Percentiles rank a stretch among this genome's conserved stretches.
phyloP scores from a whole-genome alignment of 2,113 vertebrate genomes.

The Ibidorhyncha struthersii region DNA sequence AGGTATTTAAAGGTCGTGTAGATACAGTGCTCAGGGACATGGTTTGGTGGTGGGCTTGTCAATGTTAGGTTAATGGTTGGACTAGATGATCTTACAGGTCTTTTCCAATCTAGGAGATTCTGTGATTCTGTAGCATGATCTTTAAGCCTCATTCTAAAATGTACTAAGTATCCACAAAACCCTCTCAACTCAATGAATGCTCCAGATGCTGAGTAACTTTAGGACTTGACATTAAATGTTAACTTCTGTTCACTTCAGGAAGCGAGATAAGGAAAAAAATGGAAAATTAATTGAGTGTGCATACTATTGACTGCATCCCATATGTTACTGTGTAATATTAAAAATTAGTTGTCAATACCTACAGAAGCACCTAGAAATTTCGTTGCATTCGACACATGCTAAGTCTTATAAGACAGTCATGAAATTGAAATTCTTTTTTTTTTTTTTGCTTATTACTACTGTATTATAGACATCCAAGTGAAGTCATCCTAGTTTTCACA shows the following conservation, averaged over 20 bases:
- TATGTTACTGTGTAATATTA: neutral
- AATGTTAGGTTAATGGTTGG: too few relatives aligned
- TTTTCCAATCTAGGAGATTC: too few relatives aligned
- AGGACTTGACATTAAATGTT: neutral
- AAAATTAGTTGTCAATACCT: neutral
- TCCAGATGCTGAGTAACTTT: neutral
- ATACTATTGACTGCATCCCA: neutral
- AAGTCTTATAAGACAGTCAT: neutral
- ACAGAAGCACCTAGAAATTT: neutral
- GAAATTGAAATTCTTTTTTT: neutral
- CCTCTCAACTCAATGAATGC: neutral
- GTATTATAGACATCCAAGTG: neutral
- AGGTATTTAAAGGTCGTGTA: too few relatives aligned
- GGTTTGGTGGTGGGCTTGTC: too few relatives aligned
- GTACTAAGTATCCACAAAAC: neutral
- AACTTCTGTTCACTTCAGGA: neutral
- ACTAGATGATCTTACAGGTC: too few relatives aligned
- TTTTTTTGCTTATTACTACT: neutral
- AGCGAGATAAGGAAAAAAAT: neutral
- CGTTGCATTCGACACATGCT: neutral
- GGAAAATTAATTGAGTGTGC: neutral
- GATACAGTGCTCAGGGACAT: too few relatives aligned
- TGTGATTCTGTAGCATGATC: too few relatives aligned
- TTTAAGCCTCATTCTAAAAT: neutral
- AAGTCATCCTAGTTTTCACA: neutral